A percentile compares a stretch with the other conserved stretches of the same genome.
These are phyloP conservation scores for Cryptus armator DNA, from an alignment of 2,888 invertebrate species.

Conservation along the genomic window DNA sequence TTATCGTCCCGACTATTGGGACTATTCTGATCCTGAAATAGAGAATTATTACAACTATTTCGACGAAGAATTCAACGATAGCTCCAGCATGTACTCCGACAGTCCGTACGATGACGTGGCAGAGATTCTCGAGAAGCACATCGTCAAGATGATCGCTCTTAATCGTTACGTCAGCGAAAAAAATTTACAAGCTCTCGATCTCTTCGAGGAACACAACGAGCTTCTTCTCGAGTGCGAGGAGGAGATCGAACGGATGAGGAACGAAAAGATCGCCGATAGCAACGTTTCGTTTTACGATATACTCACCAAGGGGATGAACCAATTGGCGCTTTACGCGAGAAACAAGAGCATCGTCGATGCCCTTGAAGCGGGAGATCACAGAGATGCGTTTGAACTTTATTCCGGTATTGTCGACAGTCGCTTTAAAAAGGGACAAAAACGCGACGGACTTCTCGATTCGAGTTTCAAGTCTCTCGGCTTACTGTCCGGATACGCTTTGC, in stretches of 20 bases:
- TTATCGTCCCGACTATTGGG: neutral
- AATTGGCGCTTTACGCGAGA: neutral
- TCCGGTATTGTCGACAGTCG: neutral
- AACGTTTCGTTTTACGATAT: constrained; percentile 14
- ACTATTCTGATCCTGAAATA: neutral
- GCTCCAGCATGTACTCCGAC: neutral
- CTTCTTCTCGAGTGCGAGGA: neutral
- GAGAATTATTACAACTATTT: neutral
- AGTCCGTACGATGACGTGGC: no score
- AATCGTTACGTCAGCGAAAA: neutral
- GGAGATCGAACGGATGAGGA: neutral
- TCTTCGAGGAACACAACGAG: neutral
- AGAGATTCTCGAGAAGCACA: neutral
- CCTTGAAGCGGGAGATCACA: neutral
- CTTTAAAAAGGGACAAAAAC: constrained; percentile 2
- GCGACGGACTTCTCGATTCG: neutral
- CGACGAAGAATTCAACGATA: neutral
- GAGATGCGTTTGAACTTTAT: neutral
- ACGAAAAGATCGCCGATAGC: neutral
- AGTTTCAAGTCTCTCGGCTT: neutral
- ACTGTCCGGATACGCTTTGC: neutral
- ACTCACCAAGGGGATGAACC: neutral
- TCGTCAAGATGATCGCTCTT: neutral
- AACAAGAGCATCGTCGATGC: neutral
- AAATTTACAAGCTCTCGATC: neutral